Percentiles rank a stretch among this genome's conserved stretches.
Evolutionary conservation across 2,113 vertebrate genomes (phyloP).

Genomic region (Cavia porcellus): DNA sequence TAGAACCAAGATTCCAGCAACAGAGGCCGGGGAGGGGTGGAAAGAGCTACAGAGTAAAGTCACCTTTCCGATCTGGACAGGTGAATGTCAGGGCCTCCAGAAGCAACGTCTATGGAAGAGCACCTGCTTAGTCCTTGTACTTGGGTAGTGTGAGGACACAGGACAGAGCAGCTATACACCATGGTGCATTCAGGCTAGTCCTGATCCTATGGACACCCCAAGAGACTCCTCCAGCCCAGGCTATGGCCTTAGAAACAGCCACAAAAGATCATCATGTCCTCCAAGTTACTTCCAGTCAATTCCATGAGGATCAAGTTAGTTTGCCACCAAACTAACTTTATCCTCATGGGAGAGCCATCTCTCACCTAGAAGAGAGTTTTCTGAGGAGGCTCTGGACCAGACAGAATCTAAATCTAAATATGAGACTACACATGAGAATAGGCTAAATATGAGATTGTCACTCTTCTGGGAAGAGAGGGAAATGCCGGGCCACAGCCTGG

Average conservation of each 20-base stretch:
- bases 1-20: neutral
- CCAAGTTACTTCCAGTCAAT: no score
- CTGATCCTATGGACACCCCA: no score
- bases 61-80: neutral
- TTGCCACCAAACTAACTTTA: no score
- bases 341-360: no score
- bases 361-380: neutral
- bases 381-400: rapidly evolving
- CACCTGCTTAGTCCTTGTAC: rapidly evolving
- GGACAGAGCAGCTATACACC: rapidly evolving
- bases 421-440: neutral
- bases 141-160: neutral
- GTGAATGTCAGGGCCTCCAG: neutral
- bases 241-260: neutral
- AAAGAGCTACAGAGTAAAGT: neutral
- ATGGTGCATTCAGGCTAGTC: neutral
- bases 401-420: neutral
- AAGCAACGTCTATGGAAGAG: neutral
- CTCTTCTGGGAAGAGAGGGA: neutral
- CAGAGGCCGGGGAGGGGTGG: no score
- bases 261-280: neutral
- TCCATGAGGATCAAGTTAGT: neutral
- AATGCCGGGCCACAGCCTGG: neutral
- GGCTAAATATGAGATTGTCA: neutral
- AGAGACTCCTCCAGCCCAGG: neutral